phyloP scores from a whole-genome alignment of 35 echinoderm and acorn worm genomes.

The Anneissia japonica region DNA sequence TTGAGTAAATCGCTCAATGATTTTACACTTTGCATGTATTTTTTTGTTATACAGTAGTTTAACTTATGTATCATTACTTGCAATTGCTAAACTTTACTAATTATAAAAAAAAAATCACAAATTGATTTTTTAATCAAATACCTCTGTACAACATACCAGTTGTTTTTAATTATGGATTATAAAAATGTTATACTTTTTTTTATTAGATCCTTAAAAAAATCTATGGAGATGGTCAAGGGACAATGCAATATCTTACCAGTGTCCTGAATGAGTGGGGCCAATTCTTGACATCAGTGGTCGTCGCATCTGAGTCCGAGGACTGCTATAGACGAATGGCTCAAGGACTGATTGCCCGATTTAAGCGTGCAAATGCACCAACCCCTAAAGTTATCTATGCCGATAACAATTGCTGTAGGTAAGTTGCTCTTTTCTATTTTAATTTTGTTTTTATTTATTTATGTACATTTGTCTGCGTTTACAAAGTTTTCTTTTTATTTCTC shows the following conservation, averaged over 20 bases:
- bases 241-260: conserved; percentile 14
- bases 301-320: background rate
- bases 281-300: conserved; percentile 6
- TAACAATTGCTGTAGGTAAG: conserved; percentile 20
- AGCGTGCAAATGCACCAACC: conserved; percentile 13
- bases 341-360: background rate
- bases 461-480: too few species aligned
- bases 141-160: too few species aligned
- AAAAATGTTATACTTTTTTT: background rate
- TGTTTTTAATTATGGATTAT: too few species aligned
- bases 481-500: too few species aligned
- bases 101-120: too few species aligned
- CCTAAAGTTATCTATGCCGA: conserved; percentile 20
- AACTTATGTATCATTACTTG: too few species aligned
- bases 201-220: conserved; percentile 23
- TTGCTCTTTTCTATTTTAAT: background rate
- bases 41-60: too few species aligned
- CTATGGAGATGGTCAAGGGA: background rate
- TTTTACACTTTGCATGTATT: too few species aligned
- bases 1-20: too few species aligned
- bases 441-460: too few species aligned
- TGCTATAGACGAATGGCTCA: background rate
- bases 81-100: too few species aligned
- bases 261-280: conserved; percentile 20
- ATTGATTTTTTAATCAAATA: too few species aligned